Evolutionary conservation across 2,888 invertebrate genomes (phyloP).

Genomic region (Priocnemis perturbator): DNA sequence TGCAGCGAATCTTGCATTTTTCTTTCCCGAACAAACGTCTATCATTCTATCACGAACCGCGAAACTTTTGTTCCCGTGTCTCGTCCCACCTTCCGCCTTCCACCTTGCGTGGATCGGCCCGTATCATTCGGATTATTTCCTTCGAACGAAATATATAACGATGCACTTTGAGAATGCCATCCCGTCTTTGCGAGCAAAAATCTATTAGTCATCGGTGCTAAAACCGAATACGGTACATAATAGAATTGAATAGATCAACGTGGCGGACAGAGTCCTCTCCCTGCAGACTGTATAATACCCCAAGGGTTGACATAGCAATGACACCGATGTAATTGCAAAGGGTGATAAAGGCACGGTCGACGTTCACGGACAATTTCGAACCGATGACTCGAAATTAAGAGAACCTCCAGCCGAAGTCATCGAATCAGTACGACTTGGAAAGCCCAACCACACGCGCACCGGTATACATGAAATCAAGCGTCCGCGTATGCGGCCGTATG

Average conservation of each 20-base stretch:
- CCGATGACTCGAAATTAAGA: conserved; percentile 48
- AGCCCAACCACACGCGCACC: conserved; percentile 4
- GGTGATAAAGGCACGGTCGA: too few relatives aligned
- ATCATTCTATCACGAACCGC: conserved; percentile 75
- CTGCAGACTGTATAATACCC: neutral
- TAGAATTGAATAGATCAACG: neutral
- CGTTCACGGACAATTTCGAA: conserved; percentile 13
- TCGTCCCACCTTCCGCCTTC: conserved; percentile 59
- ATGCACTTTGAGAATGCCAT: conserved; percentile 31
- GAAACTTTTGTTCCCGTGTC: conserved; percentile 70
- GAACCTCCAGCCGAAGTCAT: neutral
- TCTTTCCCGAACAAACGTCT: conserved; percentile 75
- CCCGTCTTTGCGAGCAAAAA: conserved; percentile 18
- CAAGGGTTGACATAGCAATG: too few relatives aligned
- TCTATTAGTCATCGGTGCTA: neutral
- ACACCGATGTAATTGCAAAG: too few relatives aligned
- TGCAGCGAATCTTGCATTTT: conserved; percentile 76
- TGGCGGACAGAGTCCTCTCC: neutral
- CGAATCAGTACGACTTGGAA: conserved; percentile 20
- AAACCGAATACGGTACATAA: neutral
- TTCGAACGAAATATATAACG: conserved; percentile 47
- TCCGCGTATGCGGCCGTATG: too few relatives aligned
- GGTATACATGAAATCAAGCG: neutral
- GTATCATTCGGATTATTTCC: conserved; percentile 59
- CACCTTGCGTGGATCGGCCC: conserved; percentile 49